Base-by-base conservation (phyloP, 2,888 invertebrate genomes). In the Oxytorus armatus region DNA sequence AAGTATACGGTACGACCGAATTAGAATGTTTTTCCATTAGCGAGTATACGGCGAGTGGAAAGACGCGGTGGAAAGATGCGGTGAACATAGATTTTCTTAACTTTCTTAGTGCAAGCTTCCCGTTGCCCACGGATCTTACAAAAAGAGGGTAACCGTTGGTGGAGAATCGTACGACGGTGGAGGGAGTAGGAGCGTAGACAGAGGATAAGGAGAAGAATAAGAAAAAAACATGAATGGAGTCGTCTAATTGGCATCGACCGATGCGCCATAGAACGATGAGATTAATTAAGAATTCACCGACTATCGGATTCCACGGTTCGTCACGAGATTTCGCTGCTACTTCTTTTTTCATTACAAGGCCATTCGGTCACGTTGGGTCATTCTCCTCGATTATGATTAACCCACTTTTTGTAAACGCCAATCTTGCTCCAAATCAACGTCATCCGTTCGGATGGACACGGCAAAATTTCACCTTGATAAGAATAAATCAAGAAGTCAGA, bases 251-350 rank as follows among this genome's bases (percentile, higher is more conserved):
- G 29, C 42, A 29, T 3, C 73, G 36, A 53, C 14, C 61, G 36
- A 61, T 61, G 21, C 8, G 5, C n/a, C 14, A 11, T 21, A 39
- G 5, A 65, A 61, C 5, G 1, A 7, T 8, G n/a, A n/a, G 53
- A 44, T 63, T 61, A 61, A 78, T 78, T 47, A 63, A 36, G 23
- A 53, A 74, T 78, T 25, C 3, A 5, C 23, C 16, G 5, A 2
- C n/a, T 39, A 18, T 11, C 21, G 23, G 57, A 73, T 61, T 51
- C 42, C 21, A 33, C 44, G 33, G 39, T 33, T 11, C 16, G 10
- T 1, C 14, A 14, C 18, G 25, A n/a, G 36, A 33, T 36, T n/a
- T 29, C 21, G 14, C 23, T 33, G 33, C 36, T 10, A 8, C 39
- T 33, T 39, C 2, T 42, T 5, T 14, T 42, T 76, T 29, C 14